A percentile compares a stretch with the other conserved stretches of the same genome.
These are phyloP conservation scores for Choristoneura rosaceana DNA, from an alignment of 2,888 invertebrate species.

Conservation along the genomic window DNA sequence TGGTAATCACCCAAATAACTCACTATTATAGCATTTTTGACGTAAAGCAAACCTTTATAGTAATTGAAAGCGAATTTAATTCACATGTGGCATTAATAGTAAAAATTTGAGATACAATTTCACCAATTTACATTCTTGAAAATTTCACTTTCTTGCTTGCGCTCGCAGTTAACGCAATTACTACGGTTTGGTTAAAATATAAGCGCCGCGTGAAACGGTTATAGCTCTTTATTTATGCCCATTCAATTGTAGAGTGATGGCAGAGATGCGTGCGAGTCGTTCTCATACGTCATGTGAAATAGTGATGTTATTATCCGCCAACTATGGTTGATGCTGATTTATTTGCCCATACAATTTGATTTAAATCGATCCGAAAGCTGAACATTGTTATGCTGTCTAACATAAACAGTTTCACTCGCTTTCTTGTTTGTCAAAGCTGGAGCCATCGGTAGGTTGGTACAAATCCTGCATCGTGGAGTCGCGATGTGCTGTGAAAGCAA, in stretches of 20 bases:
- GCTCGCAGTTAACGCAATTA: slow-evolving; percentile 54
- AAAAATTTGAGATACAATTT: slow-evolving; percentile 49
- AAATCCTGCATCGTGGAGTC: slow-evolving; percentile 14
- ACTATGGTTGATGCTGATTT: slow-evolving; percentile 29
- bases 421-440: slow-evolving; percentile 10
- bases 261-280: slow-evolving; percentile 17
- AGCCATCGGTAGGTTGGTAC: slow-evolving; percentile 7
- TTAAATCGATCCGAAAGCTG: slow-evolving; percentile 35
- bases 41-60: slow-evolving; percentile 24
- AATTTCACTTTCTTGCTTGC: slow-evolving; percentile 61
- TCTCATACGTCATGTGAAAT: slow-evolving; percentile 33
- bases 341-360: slow-evolving; percentile 28
- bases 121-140: slow-evolving; percentile 58
- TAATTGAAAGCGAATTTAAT: slow-evolving; percentile 40
- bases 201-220: slow-evolving; percentile 48
- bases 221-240: slow-evolving; percentile 43
- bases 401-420: slow-evolving; percentile 34
- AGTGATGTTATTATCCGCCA: slow-evolving; percentile 32
- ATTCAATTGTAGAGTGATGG: slow-evolving; percentile 45
- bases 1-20: neutral
- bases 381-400: slow-evolving; percentile 30
- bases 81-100: slow-evolving; percentile 32
- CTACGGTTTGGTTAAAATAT: slow-evolving; percentile 48
- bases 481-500: slow-evolving; percentile 22
- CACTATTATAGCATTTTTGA: slow-evolving; percentile 13